Percentiles rank a stretch among this genome's conserved stretches.
phyloP scores from a whole-genome alignment of 2,888 invertebrate genomes.

The Chironomus tentans region DNA sequence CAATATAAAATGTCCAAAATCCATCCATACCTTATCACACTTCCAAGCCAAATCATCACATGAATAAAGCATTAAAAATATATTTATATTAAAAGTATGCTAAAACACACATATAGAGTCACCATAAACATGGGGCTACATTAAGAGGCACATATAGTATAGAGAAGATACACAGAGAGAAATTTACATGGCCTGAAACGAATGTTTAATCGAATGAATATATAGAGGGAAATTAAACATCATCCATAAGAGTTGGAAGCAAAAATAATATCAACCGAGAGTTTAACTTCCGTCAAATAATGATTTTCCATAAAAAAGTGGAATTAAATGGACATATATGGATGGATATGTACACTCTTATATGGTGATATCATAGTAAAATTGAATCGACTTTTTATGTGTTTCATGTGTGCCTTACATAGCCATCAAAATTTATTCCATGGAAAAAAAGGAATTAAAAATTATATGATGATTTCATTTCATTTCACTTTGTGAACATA shows the following conservation, averaged over 20 bases:
- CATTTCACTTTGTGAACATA: not conserved
- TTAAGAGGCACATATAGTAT: not conserved
- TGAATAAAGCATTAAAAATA: no score
- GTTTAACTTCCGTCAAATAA: slow-evolving; percentile 26
- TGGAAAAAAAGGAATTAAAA: not conserved
- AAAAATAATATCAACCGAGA: not conserved
- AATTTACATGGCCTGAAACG: not conserved
- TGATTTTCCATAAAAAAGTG: slow-evolving; percentile 21
- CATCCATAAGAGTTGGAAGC: slow-evolving; percentile 2
- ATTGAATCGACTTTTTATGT: not conserved
- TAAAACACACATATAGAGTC: no score
- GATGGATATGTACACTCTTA: not conserved
- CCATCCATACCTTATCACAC: no score
- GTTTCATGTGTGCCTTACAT: not conserved
- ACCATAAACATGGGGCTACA: no score
- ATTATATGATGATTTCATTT: slow-evolving; percentile 26
- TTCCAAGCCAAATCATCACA: no score
- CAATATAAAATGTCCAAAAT: no score
- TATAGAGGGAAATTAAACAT: slow-evolving; percentile 26
- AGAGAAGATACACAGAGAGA: not conserved
- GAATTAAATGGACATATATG: slow-evolving; percentile 6
- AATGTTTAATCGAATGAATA: slow-evolving; percentile 26
- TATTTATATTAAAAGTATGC: no score
- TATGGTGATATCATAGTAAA: not conserved
- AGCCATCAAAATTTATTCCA: slow-evolving; percentile 14